Percentiles rank a stretch among this genome's conserved stretches.
Conservation (phyloP, 2,113 vertebrate species). For the Lepisosteus oculatus region DNA sequence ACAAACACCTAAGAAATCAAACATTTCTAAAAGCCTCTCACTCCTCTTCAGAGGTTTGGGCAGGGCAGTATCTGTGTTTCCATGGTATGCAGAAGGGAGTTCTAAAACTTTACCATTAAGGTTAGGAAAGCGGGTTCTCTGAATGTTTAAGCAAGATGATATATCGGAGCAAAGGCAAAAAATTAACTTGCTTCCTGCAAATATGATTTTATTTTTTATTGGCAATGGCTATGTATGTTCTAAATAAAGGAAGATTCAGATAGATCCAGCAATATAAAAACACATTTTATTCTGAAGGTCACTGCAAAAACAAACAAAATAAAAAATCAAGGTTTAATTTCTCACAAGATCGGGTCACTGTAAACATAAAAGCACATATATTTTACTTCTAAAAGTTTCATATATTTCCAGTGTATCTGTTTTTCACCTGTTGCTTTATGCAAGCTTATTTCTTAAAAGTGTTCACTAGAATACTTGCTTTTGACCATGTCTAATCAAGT, state of each 20-base stretch:
- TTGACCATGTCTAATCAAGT: too few species aligned
- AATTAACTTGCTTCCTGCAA: too few species aligned
- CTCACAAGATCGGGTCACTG: slow-evolving; percentile 20
- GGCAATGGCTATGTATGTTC: too few species aligned
- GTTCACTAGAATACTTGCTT: too few species aligned
- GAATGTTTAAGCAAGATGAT: slow-evolving; percentile 11
- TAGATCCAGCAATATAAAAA: neutral
- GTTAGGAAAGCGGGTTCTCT: neutral
- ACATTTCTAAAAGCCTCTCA: neutral
- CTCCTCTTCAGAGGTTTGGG: neutral
- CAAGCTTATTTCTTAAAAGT: too few species aligned
- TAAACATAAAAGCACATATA: slow-evolving; percentile 18
- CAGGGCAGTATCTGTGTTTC: neutral
- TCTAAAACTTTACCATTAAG: neutral
- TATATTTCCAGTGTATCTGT: too few species aligned
- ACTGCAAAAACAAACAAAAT: neutral
- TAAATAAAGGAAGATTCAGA: too few species aligned
- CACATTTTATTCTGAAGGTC: neutral
- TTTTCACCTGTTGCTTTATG: too few species aligned
- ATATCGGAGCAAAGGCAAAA: neutral
- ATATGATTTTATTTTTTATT: too few species aligned
- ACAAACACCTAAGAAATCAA: neutral
- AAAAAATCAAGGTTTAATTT: slow-evolving; percentile 20
- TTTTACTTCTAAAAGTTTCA: neutral
- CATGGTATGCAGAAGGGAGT: neutral